Conservation (phyloP, 2,113 vertebrate genomes). For the Diglossa brunneiventris region DNA sequence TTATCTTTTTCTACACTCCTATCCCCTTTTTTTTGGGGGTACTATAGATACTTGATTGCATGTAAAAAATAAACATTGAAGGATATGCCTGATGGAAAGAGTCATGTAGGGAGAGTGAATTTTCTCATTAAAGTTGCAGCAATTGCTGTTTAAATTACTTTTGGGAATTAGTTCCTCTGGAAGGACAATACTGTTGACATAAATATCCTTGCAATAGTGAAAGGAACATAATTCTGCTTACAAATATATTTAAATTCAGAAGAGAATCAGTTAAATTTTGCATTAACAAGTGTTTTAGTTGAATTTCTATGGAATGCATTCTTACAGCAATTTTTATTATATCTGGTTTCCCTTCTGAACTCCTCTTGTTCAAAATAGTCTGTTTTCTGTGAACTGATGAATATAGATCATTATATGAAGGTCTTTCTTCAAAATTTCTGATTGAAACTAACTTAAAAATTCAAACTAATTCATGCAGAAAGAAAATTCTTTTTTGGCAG, state of each 20-base stretch:
- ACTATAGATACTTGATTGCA: neutral
- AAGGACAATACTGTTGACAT: neutral
- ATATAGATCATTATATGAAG: neutral
- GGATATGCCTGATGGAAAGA: neutral
- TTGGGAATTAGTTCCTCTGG: neutral
- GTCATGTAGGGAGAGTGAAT: neutral
- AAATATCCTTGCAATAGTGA: neutral
- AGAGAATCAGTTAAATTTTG: neutral
- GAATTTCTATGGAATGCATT: neutral
- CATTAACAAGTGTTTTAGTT: neutral
- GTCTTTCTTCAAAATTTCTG: neutral
- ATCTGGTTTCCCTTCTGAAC: neutral
- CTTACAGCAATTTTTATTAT: neutral
- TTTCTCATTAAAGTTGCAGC: neutral
- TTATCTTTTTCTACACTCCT: neutral
- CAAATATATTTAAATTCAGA: neutral
- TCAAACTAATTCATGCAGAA: neutral
- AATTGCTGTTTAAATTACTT: slow-evolving; percentile 34
- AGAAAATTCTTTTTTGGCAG: neutral
- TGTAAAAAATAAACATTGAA: neutral
- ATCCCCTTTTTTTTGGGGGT: neutral
- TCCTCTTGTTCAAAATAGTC: neutral
- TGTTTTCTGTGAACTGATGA: neutral
- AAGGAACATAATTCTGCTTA: neutral
- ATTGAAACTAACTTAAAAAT: neutral